Percentiles rank a stretch among this genome's conserved stretches.
phyloP scores from a whole-genome alignment of 2,113 vertebrate species.

The Heterotilapia buettikoferi region DNA sequence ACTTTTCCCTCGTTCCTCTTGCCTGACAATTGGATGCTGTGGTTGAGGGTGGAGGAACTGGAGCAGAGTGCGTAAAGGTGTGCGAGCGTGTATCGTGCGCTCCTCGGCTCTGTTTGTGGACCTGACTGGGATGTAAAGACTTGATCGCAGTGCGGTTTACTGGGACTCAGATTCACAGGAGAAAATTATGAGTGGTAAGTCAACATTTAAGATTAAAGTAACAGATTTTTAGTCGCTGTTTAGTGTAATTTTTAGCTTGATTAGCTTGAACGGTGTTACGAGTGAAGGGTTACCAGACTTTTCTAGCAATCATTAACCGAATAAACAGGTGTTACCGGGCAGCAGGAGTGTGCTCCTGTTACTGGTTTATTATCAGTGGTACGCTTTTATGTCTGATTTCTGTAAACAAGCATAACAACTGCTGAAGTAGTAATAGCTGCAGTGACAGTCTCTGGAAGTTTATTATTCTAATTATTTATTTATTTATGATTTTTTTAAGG shows the following conservation, averaged over 20 bases:
- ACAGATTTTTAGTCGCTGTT: neutral
- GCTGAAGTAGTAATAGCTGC: neutral
- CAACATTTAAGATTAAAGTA: neutral
- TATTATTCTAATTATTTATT: neutral
- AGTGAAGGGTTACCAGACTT: neutral
- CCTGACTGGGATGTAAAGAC: neutral
- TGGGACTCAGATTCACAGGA: neutral
- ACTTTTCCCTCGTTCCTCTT: neutral
- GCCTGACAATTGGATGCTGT: neutral
- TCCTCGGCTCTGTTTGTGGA: neutral
- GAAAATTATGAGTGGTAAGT: conserved; percentile 54
- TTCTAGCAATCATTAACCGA: neutral
- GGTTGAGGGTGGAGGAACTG: neutral
- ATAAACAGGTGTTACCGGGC: neutral
- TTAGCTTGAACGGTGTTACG: neutral
- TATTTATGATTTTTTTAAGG: neutral
- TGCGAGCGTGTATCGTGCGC: neutral
- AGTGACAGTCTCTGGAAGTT: neutral
- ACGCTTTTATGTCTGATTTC: neutral
- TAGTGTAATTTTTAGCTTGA: neutral
- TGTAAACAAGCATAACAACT: neutral
- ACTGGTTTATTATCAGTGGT: neutral
- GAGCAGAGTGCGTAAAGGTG: neutral
- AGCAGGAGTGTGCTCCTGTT: neutral
- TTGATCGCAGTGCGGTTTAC: neutral